Percentiles rank a stretch among this genome's conserved stretches.
These are phyloP conservation scores for Brachypodius melanocephalos DNA, from an alignment of 2,113 vertebrate species.

Conservation along the genomic window DNA sequence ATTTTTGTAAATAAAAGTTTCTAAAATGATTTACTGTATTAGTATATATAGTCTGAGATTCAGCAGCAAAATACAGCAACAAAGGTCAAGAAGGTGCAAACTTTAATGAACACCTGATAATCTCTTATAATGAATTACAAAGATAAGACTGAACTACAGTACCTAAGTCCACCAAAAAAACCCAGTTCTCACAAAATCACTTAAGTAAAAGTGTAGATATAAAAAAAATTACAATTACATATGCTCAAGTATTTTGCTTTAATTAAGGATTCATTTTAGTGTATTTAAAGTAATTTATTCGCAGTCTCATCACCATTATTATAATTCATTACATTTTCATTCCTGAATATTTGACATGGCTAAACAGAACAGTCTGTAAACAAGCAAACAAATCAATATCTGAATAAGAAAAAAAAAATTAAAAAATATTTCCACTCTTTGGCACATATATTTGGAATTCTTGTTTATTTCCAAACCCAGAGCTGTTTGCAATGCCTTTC, in stretches of 20 bases:
- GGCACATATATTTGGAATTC: neutral
- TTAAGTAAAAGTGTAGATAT: neutral
- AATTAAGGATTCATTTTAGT: neutral
- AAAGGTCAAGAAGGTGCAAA: neutral
- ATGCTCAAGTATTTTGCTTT: neutral
- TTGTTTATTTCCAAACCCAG: neutral
- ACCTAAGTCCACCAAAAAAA: neutral
- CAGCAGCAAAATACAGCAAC: neutral
- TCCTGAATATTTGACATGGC: neutral
- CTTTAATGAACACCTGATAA: neutral
- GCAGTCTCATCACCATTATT: neutral
- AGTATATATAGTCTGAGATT: neutral
- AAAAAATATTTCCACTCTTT: neutral
- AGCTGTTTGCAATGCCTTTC: neutral
- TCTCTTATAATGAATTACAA: neutral
- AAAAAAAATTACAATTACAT: neutral
- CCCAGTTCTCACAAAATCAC: neutral
- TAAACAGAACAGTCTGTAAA: neutral
- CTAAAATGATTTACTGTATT: neutral
- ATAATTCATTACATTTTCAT: neutral
- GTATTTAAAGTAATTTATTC: neutral
- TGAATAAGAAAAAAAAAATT: neutral
- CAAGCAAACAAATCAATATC: neutral
- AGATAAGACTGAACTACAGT: neutral
- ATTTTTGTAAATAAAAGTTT: neutral